Base-by-base conservation (phyloP, 2,797 vertebrate genomes). In the Limnodromus scolopaceus region DNA sequence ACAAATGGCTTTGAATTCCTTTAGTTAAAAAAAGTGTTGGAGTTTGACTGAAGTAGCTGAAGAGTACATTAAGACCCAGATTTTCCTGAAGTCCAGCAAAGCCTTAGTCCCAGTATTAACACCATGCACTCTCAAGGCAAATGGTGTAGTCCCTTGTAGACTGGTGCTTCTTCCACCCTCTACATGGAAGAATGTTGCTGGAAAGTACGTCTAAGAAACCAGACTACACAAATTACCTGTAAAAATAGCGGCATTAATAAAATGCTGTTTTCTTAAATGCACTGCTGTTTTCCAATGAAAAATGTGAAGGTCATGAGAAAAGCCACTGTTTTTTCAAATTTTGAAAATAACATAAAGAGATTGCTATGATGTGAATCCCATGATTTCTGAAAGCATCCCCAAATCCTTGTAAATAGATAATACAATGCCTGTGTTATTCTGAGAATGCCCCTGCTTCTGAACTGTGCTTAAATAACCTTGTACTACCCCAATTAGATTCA, bases 401-500 rank as follows among this genome's bases (percentile, higher is more conserved):
- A 95, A 92, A 94, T 92, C 94, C 88, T 97, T 34, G 46, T 96
- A 96, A 97, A 97, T 76, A 93, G 74, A 85, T 96, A 87, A 77
- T 84, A 90, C 89, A 94, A 74, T 89, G 87, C 61, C 65, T 91
- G 9, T 88, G 81, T 92, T 96, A 91, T 95, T 97, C 90, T 94
- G 92, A 97, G 83, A 96, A 88, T 84, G 45, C 63, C 69, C 63
- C 77, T 96, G 89, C 65, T 92, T 98, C 82, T 91, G 93, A 97
- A 94, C 92, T 96, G 54, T 92, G 81, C 93, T 97, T 97, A 96
- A 98, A 98, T 96, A 97, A 96, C 91, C 95, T 97, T 93, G 87
- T 93, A 92, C 95, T 97, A 83, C 81, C 81, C 96, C 97, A 97
- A 98, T 97, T 98, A 97, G 93, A 88, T 97, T 97, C 97, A 96